Evolutionary conservation across 2,888 invertebrate genomes (phyloP).

Genomic region (Peribatodes rhomboidaria): DNA sequence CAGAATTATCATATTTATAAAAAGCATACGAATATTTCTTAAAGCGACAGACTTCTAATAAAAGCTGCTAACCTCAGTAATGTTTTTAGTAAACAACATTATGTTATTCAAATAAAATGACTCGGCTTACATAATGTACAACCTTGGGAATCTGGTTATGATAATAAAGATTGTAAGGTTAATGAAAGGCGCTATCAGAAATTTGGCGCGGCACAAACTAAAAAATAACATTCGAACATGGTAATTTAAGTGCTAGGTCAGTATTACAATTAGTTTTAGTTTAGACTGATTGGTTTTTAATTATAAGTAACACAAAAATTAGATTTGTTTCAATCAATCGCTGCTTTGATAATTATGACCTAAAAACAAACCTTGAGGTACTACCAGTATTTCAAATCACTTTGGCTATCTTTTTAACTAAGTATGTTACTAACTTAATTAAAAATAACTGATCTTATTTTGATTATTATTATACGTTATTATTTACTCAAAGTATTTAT

Average conservation of each 20-base stretch:
- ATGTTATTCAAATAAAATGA: slow-evolving; percentile 43
- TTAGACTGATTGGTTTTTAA: background rate
- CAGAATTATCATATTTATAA: background rate
- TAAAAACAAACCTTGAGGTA: slow-evolving; percentile 14
- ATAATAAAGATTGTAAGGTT: slow-evolving; percentile 33
- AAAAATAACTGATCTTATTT: background rate
- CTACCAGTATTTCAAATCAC: background rate
- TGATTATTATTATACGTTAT: background rate
- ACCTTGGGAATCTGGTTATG: slow-evolving; percentile 42
- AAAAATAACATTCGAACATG: background rate
- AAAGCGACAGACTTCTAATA: slow-evolving; percentile 13
- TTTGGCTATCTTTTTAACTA: background rate
- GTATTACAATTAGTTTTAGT: background rate
- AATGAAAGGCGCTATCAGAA: slow-evolving; percentile 32
- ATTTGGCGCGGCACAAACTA: background rate
- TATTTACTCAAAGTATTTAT: background rate
- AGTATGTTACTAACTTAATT: too few relatives aligned
- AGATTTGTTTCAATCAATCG: background rate
- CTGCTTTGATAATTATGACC: background rate
- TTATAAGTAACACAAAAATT: background rate
- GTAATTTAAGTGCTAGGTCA: slow-evolving; percentile 3
- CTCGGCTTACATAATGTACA: slow-evolving; percentile 38
- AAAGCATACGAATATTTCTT: background rate
- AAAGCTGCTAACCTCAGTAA: slow-evolving; percentile 38
- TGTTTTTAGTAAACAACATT: slow-evolving; percentile 40